Evolutionary conservation across 2,888 invertebrate genomes (phyloP).

Genomic region (Anoplius nigerrimus): DNA sequence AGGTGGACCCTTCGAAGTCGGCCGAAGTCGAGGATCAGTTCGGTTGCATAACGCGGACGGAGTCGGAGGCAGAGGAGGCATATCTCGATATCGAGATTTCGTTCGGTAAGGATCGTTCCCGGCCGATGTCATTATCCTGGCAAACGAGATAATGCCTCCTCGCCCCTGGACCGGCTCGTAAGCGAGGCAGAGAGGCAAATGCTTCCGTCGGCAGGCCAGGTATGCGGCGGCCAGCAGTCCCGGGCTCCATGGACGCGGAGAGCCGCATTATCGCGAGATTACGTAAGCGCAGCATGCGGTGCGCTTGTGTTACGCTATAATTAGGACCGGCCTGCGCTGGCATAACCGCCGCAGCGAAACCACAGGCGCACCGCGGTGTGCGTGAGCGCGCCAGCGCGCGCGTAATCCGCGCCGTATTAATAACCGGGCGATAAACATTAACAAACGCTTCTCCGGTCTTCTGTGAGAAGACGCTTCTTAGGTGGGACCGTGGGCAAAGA

Average conservation of each 20-base stretch:
- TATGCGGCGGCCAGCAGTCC: constrained; percentile 51
- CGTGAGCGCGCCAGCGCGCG: constrained; percentile 8
- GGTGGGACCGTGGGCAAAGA: background rate
- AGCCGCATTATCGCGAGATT: constrained; percentile 62
- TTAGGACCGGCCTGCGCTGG: constrained; percentile 58
- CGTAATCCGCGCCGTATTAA: constrained; percentile 49
- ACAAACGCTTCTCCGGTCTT: constrained; percentile 19
- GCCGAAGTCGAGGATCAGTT: too few relatives aligned
- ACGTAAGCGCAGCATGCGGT: constrained; percentile 62
- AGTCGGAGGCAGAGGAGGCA: background rate
- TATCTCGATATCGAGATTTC: background rate
- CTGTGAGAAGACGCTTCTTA: background rate
- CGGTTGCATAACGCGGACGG: too few relatives aligned
- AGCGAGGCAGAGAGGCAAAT: constrained; percentile 29
- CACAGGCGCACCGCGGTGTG: constrained; percentile 1
- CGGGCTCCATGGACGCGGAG: constrained; percentile 28
- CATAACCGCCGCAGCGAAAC: constrained; percentile 42
- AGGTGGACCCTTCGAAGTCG: too few relatives aligned
- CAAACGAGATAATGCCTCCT: constrained; percentile 42
- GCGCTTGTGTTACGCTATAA: constrained; percentile 63
- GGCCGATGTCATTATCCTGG: constrained; percentile 48
- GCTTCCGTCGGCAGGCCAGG: constrained; percentile 51
- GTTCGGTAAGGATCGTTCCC: constrained; percentile 29
- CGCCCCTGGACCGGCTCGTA: too few relatives aligned
- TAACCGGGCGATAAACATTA: constrained; percentile 44